Evolutionary conservation across 2,113 vertebrate genomes (phyloP), one percentile per base, ranked within the genome.

Genomic region (Gasterosteus nipponicus): DNA sequence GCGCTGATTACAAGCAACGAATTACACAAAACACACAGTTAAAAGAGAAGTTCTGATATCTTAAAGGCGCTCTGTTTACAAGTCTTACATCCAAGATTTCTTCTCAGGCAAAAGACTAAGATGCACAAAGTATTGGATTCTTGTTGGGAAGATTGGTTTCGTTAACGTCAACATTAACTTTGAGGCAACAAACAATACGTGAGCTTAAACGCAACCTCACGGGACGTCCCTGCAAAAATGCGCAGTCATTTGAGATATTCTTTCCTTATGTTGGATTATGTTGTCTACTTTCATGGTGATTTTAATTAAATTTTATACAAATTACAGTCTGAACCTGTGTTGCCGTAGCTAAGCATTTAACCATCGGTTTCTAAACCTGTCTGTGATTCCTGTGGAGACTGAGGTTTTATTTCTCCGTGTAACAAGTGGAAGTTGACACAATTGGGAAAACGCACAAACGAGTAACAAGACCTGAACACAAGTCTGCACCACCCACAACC

Each of bases 1-100:
- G 51, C 61, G 53, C 85, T 95, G 92, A 93, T 95, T 94, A 89
- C 79, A 78, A 81, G 73, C 63, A 14, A 81, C 83, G 88, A 83
- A 88, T 87, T 83, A 77, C 82, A 79, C 69, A 76, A 18, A 51
- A 77, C 69, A 73, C 75, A 69, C n/a, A 75, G 44, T 58, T 42
- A 19, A 75, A 59, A 67, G 35, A 39, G 58, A 19, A 41, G 53
- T 56, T 14, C 57, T 22, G 10, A 1, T n/a, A 53, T 7, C 5
- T 60, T 38, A 57, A 57, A 33, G 26, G 3, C 49, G 10, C n/a
- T 51, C 49, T n/a, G 49, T n/a, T 46, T 46, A 46, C 15, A 7
- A 47, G 46, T 56, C 26, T 31, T 15, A 33, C 54, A 16, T 57
- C 15, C 19, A 57, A 57, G n/a, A 54, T 54, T 26, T 54, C n/a